These are phyloP conservation scores for Pocota personata DNA, from an alignment of 2,888 invertebrate genomes.

Conservation along the genomic window DNA sequence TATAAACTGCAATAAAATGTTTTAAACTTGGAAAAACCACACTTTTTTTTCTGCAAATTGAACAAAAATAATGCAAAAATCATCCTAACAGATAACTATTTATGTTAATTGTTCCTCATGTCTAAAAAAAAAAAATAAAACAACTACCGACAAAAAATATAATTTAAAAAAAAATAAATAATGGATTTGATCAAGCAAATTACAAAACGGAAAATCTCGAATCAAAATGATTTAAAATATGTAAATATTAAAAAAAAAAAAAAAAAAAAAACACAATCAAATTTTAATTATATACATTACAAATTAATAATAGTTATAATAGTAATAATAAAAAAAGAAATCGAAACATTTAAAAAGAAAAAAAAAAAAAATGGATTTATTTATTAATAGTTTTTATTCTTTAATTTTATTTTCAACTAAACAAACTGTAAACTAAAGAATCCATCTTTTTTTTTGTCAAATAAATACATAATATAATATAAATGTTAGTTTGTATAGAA, in stretches of 20 bases:
- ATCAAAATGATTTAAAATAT: conserved; percentile 63
- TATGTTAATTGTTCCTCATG: conserved; percentile 71
- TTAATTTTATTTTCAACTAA: background rate
- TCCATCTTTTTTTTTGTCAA: conserved; percentile 20
- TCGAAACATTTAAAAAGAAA: conserved; percentile 10
- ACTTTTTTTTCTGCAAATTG: conserved; percentile 33
- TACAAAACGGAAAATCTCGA: conserved; percentile 62
- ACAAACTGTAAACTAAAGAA: conserved; percentile 36
- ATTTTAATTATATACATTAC: conserved; percentile 24
- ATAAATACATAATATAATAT: conserved; percentile 13
- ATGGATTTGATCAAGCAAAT: conserved; percentile 67
- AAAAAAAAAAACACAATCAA: background rate
- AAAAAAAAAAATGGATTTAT: conserved; percentile 49
- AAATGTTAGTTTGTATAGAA: conserved; percentile 41
- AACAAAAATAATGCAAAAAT: conserved; percentile 57
- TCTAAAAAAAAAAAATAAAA: conserved; percentile 28
- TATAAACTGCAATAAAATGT: conserved; percentile 15
- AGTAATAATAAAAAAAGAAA: conserved; percentile 5
- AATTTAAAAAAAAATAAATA: background rate
- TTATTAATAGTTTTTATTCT: conserved; percentile 52
- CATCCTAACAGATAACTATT: conserved; percentile 59
- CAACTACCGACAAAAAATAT: conserved; percentile 28
- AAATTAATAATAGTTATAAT: conserved; percentile 20
- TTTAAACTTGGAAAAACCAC: conserved; percentile 14
- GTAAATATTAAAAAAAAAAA: conserved; percentile 54